Evolutionary conservation across 2,888 invertebrate species (phyloP), one percentile per base, ranked within the genome.

Genomic region (Tachina grossa): DNA sequence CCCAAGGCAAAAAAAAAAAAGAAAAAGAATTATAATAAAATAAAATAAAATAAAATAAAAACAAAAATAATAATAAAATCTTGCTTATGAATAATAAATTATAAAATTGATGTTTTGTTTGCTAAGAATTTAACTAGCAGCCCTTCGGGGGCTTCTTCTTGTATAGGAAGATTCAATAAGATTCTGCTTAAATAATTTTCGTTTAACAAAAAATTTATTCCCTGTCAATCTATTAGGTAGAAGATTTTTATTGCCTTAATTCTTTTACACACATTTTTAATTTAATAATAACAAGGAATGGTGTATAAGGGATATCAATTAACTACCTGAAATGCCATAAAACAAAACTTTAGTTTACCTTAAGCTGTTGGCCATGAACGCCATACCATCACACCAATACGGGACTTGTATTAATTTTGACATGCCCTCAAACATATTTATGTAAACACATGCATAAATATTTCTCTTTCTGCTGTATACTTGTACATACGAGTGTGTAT

Each of bases 311-410:
- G 22, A 63, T 63, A 82, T 76, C 82, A 76, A 76, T 76, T 76
- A 76, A 71, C 82, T 69, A 76, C 47, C 63, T 69, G 49, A 59
- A 68, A 75, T 1, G 53, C 45, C 31, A 68, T 75, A 75, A 82
- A 76, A 76, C 53, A 63, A 55, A 61, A 71, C 41, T 53, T 39
- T 81, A 31, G 10, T 63, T 63, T 49, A 41, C 31, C 55, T 71
- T 69, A 63, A 55, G 68, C 74, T 59, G 51, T 51, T 53, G 55
- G 39, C 63, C 69, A 76, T 39, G n/a, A 57, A 77, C 71, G 49
- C 49, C 55, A 76, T 9, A 45, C 22, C 80, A 39, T 31, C 19
- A 47, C 47, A 65, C 57, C 57, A 49, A 53, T 51, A 39, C 49
- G 31, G 11, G 41, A 13, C n/a, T 31, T 6, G 51, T 51, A 65